A percentile compares a stretch with the other conserved stretches of the same genome.
phyloP scores from a whole-genome alignment of 2,888 invertebrate species.

The Nomada fucata region DNA sequence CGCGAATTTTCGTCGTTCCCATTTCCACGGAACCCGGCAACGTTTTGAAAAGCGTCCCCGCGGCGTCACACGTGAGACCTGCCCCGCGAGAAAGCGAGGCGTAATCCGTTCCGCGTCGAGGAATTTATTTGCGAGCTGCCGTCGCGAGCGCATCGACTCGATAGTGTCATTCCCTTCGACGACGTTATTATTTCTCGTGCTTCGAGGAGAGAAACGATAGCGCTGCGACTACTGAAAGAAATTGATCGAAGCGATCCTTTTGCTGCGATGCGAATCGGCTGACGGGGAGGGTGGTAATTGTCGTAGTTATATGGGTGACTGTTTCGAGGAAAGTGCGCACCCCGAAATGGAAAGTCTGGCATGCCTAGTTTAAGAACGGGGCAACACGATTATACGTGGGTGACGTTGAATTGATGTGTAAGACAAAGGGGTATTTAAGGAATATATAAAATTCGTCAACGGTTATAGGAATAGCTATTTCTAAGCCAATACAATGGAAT shows the following conservation, averaged over 20 bases:
- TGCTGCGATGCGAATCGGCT: not conserved
- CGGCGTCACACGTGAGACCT: not conserved
- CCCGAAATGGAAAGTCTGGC: not conserved
- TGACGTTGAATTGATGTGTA: too few relatives aligned
- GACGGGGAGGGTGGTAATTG: not conserved
- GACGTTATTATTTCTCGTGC: not conserved
- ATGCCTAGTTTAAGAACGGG: too few relatives aligned
- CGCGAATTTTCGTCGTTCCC: not conserved
- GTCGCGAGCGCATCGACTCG: constrained; percentile 1
- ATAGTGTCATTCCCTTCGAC: not conserved
- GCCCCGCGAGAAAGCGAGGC: constrained; percentile 5
- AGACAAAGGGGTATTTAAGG: too few relatives aligned
- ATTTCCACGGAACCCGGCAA: constrained; percentile 19
- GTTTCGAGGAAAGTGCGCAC: not conserved
- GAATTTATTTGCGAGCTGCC: constrained; percentile 16
- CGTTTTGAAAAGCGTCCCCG: not conserved
- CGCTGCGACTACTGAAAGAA: too few relatives aligned
- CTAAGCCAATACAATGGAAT: too few relatives aligned
- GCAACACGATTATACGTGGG: too few relatives aligned
- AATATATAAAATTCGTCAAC: too few relatives aligned
- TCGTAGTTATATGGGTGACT: not conserved
- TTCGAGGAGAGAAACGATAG: too few relatives aligned
- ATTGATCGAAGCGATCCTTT: not conserved
- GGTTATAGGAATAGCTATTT: too few relatives aligned
- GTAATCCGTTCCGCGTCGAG: not conserved